phyloP scores from a whole-genome alignment of 35 echinoderm and acorn worm species.

The Diadema setosum region DNA sequence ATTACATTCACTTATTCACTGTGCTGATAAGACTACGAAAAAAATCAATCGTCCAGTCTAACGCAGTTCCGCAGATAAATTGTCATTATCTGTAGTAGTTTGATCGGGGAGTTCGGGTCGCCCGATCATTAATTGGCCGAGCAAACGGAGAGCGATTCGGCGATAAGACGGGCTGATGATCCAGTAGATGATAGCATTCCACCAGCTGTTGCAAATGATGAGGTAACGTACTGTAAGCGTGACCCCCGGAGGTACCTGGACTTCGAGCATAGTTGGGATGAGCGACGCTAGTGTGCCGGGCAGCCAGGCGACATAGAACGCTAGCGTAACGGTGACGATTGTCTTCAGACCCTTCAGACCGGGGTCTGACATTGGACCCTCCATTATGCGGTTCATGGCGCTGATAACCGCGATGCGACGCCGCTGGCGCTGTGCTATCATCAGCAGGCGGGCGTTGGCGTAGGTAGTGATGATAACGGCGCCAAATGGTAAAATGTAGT shows the following conservation, averaged over 20 bases:
- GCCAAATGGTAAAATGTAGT: not conserved
- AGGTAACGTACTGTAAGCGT: not conserved
- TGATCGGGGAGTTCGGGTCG: no score
- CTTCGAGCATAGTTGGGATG: not conserved
- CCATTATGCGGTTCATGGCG: not conserved
- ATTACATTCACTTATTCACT: no score
- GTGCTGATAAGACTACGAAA: no score
- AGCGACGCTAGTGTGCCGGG: not conserved
- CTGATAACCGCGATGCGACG: conserved; percentile 20
- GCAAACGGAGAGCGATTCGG: no score
- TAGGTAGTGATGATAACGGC: not conserved
- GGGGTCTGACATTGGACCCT: not conserved
- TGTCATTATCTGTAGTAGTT: no score
- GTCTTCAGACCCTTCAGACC: conserved; percentile 18
- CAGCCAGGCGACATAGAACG: conserved; percentile 23
- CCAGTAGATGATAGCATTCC: conserved; percentile 29
- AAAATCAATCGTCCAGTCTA: no score
- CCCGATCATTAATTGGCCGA: no score
- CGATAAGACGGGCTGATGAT: not conserved
- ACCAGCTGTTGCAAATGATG: conserved; percentile 26
- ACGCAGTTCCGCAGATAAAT: no score
- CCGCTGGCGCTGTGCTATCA: not conserved
- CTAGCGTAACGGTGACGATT: not conserved
- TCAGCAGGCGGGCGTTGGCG: not conserved
- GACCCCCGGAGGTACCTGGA: not conserved